Conservation (phyloP, 2,888 invertebrate genomes). For the Eucriotettix oculatus region DNA sequence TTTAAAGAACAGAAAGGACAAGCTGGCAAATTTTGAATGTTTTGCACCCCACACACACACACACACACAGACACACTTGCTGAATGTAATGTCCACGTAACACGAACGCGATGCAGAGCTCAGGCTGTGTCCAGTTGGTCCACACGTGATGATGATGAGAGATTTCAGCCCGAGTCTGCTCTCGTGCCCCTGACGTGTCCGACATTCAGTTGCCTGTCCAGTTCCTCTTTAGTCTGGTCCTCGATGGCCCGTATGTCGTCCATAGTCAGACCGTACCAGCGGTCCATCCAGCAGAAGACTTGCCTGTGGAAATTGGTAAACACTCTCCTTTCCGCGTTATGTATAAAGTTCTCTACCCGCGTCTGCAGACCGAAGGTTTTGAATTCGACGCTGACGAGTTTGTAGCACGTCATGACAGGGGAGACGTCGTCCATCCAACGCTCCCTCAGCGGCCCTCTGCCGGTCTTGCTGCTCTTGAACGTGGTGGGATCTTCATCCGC, state of each 20-base stretch:
- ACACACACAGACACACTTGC: too few species aligned
- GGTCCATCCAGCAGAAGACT: slow-evolving; percentile 44
- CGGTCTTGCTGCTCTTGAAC: slow-evolving; percentile 32
- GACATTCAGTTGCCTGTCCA: too few species aligned
- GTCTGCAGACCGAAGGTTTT: slow-evolving; percentile 45
- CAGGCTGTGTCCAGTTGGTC: too few species aligned
- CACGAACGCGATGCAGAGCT: too few species aligned
- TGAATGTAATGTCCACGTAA: too few species aligned
- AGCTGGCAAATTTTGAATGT: too few species aligned
- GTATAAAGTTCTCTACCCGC: slow-evolving; percentile 36
- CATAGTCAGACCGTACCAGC: slow-evolving; percentile 39
- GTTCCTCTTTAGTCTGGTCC: slow-evolving; percentile 30
- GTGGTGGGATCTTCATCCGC: slow-evolving; percentile 31
- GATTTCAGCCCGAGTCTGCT: too few species aligned
- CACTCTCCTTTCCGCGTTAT: slow-evolving; percentile 33
- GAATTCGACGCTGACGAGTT: slow-evolving; percentile 42
- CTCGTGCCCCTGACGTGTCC: too few species aligned
- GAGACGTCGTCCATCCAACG: slow-evolving; percentile 20
- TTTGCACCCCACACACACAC: too few species aligned
- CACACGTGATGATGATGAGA: too few species aligned
- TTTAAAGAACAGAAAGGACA: too few species aligned
- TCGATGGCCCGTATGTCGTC: slow-evolving; percentile 37
- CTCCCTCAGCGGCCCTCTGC: slow-evolving; percentile 33
- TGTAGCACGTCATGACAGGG: slow-evolving; percentile 46
- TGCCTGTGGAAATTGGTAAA: slow-evolving; percentile 44